phyloP scores from a whole-genome alignment of 2,113 vertebrate species.

The Monopterus albus region DNA sequence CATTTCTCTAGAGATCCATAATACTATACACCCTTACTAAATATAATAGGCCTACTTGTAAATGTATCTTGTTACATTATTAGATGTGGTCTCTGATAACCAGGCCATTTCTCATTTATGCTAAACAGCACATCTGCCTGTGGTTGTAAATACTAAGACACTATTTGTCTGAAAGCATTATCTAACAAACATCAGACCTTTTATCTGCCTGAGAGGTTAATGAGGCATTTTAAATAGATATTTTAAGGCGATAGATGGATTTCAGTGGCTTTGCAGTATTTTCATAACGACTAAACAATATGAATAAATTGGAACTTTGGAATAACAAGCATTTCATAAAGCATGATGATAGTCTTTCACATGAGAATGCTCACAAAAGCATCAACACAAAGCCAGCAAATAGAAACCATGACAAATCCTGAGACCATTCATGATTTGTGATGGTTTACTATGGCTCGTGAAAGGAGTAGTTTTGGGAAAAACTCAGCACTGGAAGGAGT shows the following conservation, averaged over 20 bases:
- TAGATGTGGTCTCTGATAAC: slow-evolving; percentile 25
- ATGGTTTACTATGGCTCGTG: slow-evolving; percentile 51
- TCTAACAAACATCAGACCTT: not conserved
- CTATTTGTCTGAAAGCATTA: not conserved
- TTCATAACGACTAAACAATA: not conserved
- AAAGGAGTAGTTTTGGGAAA: slow-evolving; percentile 58
- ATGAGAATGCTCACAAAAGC: not conserved
- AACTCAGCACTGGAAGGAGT: slow-evolving; percentile 63
- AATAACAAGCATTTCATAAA: not conserved
- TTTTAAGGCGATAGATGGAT: not conserved
- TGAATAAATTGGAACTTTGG: not conserved
- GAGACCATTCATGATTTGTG: slow-evolving; percentile 41
- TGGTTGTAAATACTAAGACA: not conserved
- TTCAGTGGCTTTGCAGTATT: not conserved
- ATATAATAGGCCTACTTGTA: slow-evolving; percentile 11
- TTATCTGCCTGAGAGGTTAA: not conserved
- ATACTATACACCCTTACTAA: not conserved
- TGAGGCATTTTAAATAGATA: slow-evolving; percentile 1
- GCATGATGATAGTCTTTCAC: not conserved
- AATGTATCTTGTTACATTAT: slow-evolving; percentile 15
- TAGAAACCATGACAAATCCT: slow-evolving; percentile 33
- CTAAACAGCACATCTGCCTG: not conserved
- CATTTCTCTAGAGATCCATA: slow-evolving; percentile 24
- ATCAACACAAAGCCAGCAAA: slow-evolving; percentile 9
- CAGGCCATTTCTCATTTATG: not conserved